Percentiles rank a stretch among this genome's conserved stretches.
phyloP scores from a whole-genome alignment of 2,888 invertebrate species.

The Notodonta dromedarius region DNA sequence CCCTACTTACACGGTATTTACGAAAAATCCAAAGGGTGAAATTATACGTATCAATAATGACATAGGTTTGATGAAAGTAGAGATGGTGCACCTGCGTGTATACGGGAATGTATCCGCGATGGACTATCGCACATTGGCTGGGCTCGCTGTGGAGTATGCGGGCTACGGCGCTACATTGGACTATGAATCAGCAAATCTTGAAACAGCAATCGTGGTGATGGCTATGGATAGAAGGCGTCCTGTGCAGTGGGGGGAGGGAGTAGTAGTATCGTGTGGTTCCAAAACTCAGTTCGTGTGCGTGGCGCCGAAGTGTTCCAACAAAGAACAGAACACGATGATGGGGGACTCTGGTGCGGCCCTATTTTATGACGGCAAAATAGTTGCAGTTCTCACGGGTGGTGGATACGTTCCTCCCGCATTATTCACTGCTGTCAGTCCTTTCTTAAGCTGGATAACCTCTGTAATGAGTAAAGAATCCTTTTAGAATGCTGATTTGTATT shows the following conservation, averaged over 20 bases:
- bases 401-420: background rate
- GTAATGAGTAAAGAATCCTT: too few species aligned
- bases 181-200: background rate
- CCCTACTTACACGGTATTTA: too few species aligned
- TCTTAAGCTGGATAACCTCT: too few species aligned
- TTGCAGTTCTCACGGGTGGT: background rate
- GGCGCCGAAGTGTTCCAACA: background rate
- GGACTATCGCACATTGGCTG: background rate
- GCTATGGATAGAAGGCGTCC: background rate
- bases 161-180: background rate
- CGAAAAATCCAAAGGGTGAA: too few species aligned
- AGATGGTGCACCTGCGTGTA: background rate
- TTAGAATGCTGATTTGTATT: too few species aligned
- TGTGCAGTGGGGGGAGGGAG: background rate
- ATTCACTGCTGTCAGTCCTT: background rate
- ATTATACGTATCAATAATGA: background rate
- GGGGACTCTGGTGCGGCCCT: background rate
- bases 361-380: background rate
- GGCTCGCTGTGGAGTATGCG: conserved; percentile 2
- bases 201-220: too few species aligned
- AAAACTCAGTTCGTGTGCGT: background rate
- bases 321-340: background rate
- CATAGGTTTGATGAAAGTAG: conserved; percentile 3
- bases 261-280: background rate
- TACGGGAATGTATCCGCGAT: conserved; percentile 4